Base-by-base conservation (phyloP, 2,113 vertebrate species). In the Morphnarchus princeps region DNA sequence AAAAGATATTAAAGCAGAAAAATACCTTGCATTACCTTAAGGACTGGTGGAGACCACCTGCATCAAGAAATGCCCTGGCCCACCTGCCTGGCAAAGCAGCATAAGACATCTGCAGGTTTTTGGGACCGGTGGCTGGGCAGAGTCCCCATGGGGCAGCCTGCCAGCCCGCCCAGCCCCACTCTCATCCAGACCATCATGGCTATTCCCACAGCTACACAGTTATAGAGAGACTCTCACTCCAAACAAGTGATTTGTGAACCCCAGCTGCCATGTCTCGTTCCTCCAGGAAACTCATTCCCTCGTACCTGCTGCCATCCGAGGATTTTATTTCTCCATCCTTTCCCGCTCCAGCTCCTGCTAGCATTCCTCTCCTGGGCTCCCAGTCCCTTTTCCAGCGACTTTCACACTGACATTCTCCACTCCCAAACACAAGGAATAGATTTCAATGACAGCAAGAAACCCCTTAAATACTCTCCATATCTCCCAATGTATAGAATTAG, bases 401-500 rank as follows among this genome's bases (percentile, higher is more conserved):
- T 54, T 58, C 50, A 31, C 26, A 36, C 28, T 2, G 11, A 63
- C 2, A 1, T 49, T 52, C 26, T 66, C 59, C 45, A 36, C 18
- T 55, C 47, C 42, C 13, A 54, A 49, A 49, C 55, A 88, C 34
- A 16, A 61, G 40, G 36, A 77, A 42, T 7, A 61, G 10, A 10
- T 69, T 76, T 32, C 40, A 82, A 2, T 7, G 31, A 31, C 8
- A 80, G 50, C 13, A 72, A 72, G 18, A 54, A 79, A 59, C 17
- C 29, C 57, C 26, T 47, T 58, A 47, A 63, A 63, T 8, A 5
- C 15, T 55, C 50, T 50, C 16, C 20, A 1, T 11, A 17, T 11
- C 9, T 70, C 59, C 32, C 21, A 20, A 0, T 1, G 4, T 3
- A 49, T 0, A 38, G 49, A 55, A 52, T 40, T 9, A 57, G 26